Evolutionary conservation across 2,113 vertebrate genomes (phyloP), one percentile per base, ranked within the genome.

Genomic region (Ceyx cyanopectus): DNA sequence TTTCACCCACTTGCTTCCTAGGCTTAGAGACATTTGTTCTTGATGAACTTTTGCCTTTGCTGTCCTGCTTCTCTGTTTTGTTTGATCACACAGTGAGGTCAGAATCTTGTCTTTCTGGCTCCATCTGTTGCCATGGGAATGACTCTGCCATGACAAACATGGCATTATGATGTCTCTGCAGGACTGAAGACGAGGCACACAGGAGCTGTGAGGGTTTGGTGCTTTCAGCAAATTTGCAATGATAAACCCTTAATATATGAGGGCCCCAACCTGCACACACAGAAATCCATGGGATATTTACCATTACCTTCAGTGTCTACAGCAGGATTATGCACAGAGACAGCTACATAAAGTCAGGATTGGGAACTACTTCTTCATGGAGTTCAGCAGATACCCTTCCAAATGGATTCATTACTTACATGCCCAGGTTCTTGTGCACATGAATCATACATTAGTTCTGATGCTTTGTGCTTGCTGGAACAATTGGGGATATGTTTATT

Each of bases 111-210:
- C 62, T 83, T 97, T 92, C 83, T 93, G 46, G 92, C 48, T 93
- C 70, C 66, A 81, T 86, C 82, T 87, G 93, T 96, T 96, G 89
- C 87, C 91, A 97, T 96, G 96, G 95, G 75, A 94, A 96, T 97
- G 85, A 91, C 84, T 81, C 48, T 79, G 83, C 66, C 87, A 68
- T 51, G 50, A 85, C 86, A 94, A 85, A 77, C 53, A 69, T 54
- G 24, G 92, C 58, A 93, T 89, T 90, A 91, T 20, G 26, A 93
- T 95, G 66, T 84, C 89, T 92, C 91, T 87, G 91, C 93, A 92
- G 93, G 92, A 94, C 87, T 58, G 82, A 87, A 90, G 92, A 94
- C 92, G 94, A 92, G 88, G 78, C 87, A 92, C 56, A 86, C 43
- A 79, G 22, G 60, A 91, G 72, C 67, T 95, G 72, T 95, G 90